Conservation (phyloP, 2,888 invertebrate species). For the Corbicula japonica region DNA sequence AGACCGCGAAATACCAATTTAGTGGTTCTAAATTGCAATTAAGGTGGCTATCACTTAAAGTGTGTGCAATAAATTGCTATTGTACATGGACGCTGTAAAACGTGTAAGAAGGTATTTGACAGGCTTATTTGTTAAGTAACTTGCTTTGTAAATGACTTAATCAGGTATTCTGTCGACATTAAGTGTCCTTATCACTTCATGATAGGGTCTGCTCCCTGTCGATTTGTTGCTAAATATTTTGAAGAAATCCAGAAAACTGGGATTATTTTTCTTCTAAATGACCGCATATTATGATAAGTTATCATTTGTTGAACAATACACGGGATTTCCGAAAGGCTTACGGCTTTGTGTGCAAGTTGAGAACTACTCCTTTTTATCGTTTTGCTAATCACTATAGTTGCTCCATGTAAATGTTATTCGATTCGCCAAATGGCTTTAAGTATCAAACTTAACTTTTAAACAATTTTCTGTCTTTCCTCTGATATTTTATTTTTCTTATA, state of each 20-base stretch:
- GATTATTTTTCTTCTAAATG: not conserved
- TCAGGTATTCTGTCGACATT: conserved; percentile 7
- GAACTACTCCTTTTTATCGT: no score
- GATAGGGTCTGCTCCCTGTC: not conserved
- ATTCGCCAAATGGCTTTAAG: no score
- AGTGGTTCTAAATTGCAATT: conserved; percentile 39
- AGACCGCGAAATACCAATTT: conserved; percentile 6
- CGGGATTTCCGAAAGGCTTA: not conserved
- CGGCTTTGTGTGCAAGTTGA: no score
- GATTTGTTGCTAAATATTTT: not conserved
- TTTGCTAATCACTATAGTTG: no score
- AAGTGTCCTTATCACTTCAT: conserved; percentile 5
- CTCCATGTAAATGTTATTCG: no score
- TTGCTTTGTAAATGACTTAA: conserved; percentile 8
- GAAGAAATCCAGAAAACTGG: not conserved
- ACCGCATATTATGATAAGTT: conserved; percentile 5
- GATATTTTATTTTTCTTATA: no score
- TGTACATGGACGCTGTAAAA: conserved; percentile 8
- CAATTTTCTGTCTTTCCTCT: no score
- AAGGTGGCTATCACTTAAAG: conserved; percentile 5
- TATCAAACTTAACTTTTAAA: no score
- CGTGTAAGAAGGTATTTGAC: not conserved
- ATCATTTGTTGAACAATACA: conserved; percentile 9
- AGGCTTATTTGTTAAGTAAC: conserved; percentile 3
- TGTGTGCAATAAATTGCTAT: conserved; percentile 15